A percentile compares a stretch with the other conserved stretches of the same genome.
Evolutionary conservation across 2,888 invertebrate species (phyloP).

Genomic region (Leptopterna dolabrata): DNA sequence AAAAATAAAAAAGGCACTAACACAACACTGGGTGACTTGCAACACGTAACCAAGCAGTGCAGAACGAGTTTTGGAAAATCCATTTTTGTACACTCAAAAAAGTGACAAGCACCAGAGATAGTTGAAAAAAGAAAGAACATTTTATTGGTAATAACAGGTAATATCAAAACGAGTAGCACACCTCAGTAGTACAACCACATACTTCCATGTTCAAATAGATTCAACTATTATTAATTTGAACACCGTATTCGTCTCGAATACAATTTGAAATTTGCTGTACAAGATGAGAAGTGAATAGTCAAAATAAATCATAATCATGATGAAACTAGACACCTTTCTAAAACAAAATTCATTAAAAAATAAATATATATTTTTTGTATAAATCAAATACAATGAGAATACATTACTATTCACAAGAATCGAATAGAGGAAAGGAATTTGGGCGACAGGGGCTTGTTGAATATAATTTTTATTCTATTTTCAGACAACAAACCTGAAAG

Average conservation of each 20-base stretch:
- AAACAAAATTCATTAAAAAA: background rate
- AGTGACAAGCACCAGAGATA: background rate
- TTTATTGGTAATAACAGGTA: background rate
- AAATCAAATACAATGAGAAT: background rate
- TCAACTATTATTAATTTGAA: background rate
- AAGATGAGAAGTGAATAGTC: background rate
- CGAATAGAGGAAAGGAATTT: no score
- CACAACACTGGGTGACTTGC: conserved; percentile 16
- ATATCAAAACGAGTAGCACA: background rate
- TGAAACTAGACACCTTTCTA: conserved; percentile 8
- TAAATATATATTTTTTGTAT: conserved; percentile 26
- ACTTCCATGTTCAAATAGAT: background rate
- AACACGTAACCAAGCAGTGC: conserved; percentile 27
- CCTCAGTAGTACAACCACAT: background rate
- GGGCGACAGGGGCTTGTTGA: background rate
- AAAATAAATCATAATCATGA: background rate
- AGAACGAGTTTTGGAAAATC: background rate
- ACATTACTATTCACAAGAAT: background rate
- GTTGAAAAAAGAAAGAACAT: background rate
- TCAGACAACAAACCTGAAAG: background rate
- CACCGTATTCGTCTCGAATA: background rate
- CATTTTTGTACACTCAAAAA: background rate
- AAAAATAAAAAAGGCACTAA: conserved; percentile 26
- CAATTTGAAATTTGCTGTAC: background rate
- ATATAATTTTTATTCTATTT: background rate